Conservation (phyloP, 2,888 invertebrate species). For the Eumacrocentrus americanus region DNA sequence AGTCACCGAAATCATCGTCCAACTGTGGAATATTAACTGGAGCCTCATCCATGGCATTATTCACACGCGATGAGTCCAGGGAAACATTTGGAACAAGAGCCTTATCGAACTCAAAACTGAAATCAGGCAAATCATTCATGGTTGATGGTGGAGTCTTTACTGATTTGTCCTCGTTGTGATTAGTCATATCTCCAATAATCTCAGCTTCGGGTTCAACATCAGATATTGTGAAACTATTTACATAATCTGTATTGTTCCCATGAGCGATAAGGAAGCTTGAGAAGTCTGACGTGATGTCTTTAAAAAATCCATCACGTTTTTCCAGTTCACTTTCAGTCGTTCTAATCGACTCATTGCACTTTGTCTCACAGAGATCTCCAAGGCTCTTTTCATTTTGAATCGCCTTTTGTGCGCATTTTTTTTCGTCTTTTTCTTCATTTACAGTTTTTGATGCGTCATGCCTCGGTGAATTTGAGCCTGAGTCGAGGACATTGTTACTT, state of each 20-base stretch:
- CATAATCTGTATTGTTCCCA: constrained; percentile 28
- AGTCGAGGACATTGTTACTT: background rate
- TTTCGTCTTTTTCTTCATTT: constrained; percentile 10
- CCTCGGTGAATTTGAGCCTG: background rate
- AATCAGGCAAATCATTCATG: constrained; percentile 36
- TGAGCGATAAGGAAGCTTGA: constrained; percentile 34
- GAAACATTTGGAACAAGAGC: constrained; percentile 29
- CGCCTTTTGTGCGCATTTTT: constrained; percentile 5
- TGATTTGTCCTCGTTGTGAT: constrained; percentile 24
- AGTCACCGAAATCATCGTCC: constrained; percentile 19
- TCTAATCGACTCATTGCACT: constrained; percentile 13
- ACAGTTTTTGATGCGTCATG: background rate
- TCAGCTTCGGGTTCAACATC: constrained; percentile 32
- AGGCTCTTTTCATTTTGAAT: constrained; percentile 13
- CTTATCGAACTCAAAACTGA: constrained; percentile 38
- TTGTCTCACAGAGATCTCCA: constrained; percentile 3
- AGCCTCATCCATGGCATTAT: background rate
- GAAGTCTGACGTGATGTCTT: constrained; percentile 33
- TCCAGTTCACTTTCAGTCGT: constrained; percentile 21
- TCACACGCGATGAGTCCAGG: background rate
- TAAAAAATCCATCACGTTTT: constrained; percentile 16
- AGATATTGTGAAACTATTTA: constrained; percentile 33
- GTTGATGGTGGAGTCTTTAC: constrained; percentile 26
- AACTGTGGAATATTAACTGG: constrained; percentile 7
- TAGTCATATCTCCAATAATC: constrained; percentile 25